Conservation (phyloP, 2,113 vertebrate genomes). For the Echinops telfairi region DNA sequence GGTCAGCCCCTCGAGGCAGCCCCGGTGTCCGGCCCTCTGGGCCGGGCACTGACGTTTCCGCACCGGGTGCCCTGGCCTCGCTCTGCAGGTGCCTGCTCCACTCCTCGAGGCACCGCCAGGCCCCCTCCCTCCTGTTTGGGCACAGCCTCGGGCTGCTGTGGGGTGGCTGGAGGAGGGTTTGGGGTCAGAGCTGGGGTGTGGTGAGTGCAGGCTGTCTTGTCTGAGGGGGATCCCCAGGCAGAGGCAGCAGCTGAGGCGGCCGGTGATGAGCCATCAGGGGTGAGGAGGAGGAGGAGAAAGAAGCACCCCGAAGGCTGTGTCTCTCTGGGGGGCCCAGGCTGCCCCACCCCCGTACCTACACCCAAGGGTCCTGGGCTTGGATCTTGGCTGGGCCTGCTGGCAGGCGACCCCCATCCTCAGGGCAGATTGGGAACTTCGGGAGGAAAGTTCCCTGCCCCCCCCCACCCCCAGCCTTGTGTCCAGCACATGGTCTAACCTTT, state of each 20-base stretch:
- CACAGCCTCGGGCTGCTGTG: neutral
- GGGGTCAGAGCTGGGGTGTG: neutral
- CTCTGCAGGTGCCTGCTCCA: neutral
- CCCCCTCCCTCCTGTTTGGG: accelerated
- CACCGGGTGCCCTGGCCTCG: accelerated
- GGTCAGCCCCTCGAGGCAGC: neutral
- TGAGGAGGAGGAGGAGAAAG: neutral
- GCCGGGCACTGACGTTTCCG: neutral
- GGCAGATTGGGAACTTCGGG: neutral
- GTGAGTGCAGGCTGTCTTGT: neutral
- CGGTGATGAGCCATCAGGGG: too few relatives aligned
- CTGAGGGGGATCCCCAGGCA: neutral
- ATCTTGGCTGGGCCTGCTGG: neutral
- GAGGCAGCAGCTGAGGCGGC: neutral
- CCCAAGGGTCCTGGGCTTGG: neutral
- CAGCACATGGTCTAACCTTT: neutral
- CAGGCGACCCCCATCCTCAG: neutral
- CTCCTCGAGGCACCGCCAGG: too few relatives aligned
- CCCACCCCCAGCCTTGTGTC: neutral
- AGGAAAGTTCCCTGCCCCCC: accelerated
- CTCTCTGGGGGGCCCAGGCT: accelerated
- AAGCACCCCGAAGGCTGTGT: accelerated
- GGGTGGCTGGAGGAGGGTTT: neutral
- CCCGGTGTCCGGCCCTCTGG: neutral
- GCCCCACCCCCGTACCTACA: accelerated